Conservation (phyloP, 2,888 invertebrate genomes). For the Philereme transversata region DNA sequence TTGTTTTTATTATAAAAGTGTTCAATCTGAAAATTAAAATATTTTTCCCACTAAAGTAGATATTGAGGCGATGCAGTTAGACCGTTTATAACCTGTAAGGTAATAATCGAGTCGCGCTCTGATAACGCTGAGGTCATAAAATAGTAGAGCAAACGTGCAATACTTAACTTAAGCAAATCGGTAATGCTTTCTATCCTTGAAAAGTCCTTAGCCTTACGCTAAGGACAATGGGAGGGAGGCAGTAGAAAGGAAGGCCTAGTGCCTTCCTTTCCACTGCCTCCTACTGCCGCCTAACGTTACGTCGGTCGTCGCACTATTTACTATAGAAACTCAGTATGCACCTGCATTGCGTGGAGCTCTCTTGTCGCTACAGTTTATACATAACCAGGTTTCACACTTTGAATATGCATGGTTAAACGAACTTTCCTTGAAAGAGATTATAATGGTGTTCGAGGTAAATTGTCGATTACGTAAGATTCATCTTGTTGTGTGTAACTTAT, state of each 20-base stretch:
- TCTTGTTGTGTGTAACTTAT: too few species aligned
- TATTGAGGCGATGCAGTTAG: not conserved
- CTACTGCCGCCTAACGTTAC: constrained; percentile 4
- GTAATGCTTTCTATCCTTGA: constrained; percentile 34
- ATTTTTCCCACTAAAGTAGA: too few species aligned
- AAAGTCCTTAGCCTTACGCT: constrained; percentile 23
- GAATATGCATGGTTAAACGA: constrained; percentile 7
- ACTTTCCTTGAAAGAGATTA: not conserved
- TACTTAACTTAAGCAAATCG: constrained; percentile 3
- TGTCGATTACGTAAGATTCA: too few species aligned
- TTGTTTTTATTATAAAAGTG: too few species aligned
- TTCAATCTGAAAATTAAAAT: too few species aligned
- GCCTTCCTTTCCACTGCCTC: too few species aligned
- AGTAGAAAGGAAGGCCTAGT: constrained; percentile 58
- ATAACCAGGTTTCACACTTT: constrained; percentile 10
- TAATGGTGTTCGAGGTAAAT: not conserved
- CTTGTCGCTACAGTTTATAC: constrained; percentile 15
- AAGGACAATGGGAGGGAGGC: constrained; percentile 44
- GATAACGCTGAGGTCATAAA: constrained; percentile 15
- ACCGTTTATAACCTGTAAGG: not conserved
- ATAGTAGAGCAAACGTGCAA: constrained; percentile 15
- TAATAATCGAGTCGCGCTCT: constrained; percentile 14
- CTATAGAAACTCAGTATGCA: constrained; percentile 26
- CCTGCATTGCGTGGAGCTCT: constrained; percentile 19
- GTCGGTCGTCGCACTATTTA: constrained; percentile 53